Conservation (phyloP, 2,888 invertebrate species). For the Synergus gifuensis region DNA sequence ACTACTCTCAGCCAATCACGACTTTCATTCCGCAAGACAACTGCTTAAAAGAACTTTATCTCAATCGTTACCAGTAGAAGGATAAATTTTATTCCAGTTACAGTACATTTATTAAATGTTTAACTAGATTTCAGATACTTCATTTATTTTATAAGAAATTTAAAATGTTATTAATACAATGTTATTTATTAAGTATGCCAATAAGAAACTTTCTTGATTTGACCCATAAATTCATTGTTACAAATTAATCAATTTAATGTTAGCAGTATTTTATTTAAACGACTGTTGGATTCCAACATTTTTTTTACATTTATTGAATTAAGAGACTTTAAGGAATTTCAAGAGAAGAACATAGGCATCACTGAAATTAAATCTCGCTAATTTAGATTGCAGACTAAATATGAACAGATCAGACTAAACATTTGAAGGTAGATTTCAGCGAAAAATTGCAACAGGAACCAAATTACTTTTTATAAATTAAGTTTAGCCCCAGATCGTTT, state of each 20-base stretch:
- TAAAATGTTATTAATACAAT: too few relatives aligned
- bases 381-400: too few relatives aligned
- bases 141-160: background rate
- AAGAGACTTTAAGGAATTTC: too few relatives aligned
- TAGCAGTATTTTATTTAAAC: too few relatives aligned
- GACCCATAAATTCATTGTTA: too few relatives aligned
- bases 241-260: too few relatives aligned
- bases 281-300: too few relatives aligned
- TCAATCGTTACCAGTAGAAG: background rate
- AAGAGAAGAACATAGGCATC: too few relatives aligned
- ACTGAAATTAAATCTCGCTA: too few relatives aligned
- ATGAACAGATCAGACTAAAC: background rate
- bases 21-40: slow-evolving; percentile 15
- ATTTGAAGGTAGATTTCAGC: background rate
- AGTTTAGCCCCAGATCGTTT: background rate
- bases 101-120: background rate
- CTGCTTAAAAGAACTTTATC: slow-evolving; percentile 26
- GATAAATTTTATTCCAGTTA: slow-evolving; percentile 6
- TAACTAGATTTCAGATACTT: background rate
- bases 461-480: background rate
- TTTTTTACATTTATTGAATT: too few relatives aligned
- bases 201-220: too few relatives aligned
- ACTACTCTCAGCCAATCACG: slow-evolving; percentile 14
- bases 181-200: too few relatives aligned
- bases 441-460: background rate